phyloP scores from a whole-genome alignment of 2,113 vertebrate species.

The Tonatia bakeri region DNA sequence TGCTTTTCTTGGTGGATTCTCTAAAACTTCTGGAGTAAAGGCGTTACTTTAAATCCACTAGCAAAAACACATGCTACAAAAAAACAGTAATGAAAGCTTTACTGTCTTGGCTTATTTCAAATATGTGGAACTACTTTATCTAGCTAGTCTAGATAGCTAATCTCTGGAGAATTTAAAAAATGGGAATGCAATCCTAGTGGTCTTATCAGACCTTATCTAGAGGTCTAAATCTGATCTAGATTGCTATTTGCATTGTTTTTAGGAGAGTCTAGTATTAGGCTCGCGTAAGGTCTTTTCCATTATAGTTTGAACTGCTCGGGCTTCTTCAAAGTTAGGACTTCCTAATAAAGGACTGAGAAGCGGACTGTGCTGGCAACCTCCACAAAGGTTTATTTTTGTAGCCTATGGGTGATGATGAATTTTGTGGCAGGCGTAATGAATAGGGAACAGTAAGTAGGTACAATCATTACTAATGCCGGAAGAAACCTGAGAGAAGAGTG shows the following conservation, averaged over 20 bases:
- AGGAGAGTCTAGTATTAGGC: neutral
- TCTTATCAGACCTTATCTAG: neutral
- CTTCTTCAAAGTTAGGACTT: conserved; percentile 25
- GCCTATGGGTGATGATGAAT: conserved; percentile 18
- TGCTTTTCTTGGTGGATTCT: conserved; percentile 14
- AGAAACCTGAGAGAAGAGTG: conserved; percentile 29
- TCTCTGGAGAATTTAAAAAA: conserved; percentile 39
- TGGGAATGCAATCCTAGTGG: conserved; percentile 1
- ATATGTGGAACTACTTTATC: conserved; percentile 3
- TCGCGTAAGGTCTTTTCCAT: neutral
- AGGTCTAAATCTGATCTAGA: neutral
- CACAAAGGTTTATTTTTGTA: conserved; percentile 45
- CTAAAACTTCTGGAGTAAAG: conserved; percentile 29
- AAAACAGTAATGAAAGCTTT: conserved; percentile 16
- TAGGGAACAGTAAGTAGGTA: conserved; percentile 18
- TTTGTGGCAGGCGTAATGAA: conserved; percentile 41
- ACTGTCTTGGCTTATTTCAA: neutral
- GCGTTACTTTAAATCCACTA: neutral
- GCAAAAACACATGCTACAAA: neutral
- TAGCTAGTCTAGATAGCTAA: neutral
- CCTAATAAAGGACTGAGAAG: conserved; percentile 20
- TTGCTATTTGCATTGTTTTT: neutral
- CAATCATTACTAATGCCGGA: conserved; percentile 11
- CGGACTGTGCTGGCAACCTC: conserved; percentile 19
- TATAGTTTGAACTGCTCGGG: neutral